Conservation (phyloP, 1,140 invertebrate genomes). For the Nephotettix cincticeps region DNA sequence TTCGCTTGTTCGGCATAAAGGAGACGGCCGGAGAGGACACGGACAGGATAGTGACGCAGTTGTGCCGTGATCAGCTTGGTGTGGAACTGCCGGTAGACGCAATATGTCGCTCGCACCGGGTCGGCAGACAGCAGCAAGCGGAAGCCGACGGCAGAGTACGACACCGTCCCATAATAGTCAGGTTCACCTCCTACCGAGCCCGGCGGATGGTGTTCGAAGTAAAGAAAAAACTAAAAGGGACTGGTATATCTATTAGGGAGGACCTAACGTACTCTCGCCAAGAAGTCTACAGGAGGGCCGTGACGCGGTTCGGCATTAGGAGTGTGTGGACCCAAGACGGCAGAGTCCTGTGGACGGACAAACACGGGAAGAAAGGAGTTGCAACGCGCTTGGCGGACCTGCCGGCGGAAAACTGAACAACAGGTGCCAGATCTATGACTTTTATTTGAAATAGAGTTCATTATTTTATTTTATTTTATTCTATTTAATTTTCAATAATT, state of each 20-base stretch:
- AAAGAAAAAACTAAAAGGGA: neutral
- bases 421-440: no score
- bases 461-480: no score
- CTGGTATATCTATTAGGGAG: neutral
- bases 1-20: neutral
- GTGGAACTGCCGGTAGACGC: no score
- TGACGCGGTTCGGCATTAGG: no score
- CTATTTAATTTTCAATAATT: no score
- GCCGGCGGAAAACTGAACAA: no score
- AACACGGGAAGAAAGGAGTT: no score
- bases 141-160: neutral
- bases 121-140: neutral
- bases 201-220: neutral
- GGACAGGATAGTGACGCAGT: neutral
- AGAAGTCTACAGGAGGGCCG: neutral
- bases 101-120: neutral
- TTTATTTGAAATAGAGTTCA: no score
- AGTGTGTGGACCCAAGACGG: neutral
- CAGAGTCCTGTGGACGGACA: neutral
- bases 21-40: neutral
- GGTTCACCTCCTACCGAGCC: neutral
- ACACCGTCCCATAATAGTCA: neutral
- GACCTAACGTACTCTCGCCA: neutral
- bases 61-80: neutral
- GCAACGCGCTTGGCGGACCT: no score